Evolutionary conservation across 2,888 invertebrate species (phyloP).

Genomic region (Chrysolina americana): DNA sequence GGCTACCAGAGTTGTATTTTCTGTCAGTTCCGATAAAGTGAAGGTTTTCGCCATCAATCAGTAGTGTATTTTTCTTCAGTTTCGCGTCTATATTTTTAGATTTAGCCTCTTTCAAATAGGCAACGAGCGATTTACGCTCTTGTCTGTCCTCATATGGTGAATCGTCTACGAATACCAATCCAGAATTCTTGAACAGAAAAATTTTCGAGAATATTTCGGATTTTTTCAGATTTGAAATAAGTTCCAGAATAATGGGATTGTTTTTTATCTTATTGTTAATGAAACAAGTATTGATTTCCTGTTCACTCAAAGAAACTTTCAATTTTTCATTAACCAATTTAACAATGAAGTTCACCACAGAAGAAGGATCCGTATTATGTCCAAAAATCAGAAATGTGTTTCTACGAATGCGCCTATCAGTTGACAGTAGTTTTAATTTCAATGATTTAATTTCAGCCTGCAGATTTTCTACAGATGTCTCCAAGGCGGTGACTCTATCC

Average conservation of each 20-base stretch:
- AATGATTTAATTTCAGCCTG: background rate
- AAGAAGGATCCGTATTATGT: background rate
- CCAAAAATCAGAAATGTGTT: slow-evolving; percentile 5
- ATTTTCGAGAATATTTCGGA: background rate
- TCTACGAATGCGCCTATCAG: background rate
- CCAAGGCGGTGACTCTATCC: background rate
- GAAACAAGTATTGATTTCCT: background rate
- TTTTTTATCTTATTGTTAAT: background rate
- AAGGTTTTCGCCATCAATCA: background rate
- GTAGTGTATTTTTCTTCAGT: slow-evolving; percentile 2
- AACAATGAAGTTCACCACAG: background rate
- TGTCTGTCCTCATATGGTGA: slow-evolving; percentile 1
- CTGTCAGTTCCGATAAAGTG: background rate
- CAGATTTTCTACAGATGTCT: background rate
- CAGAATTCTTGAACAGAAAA: background rate
- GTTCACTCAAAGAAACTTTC: background rate
- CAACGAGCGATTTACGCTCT: background rate
- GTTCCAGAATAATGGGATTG: background rate
- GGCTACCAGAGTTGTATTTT: background rate
- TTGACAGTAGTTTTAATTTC: background rate
- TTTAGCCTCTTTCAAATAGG: slow-evolving; percentile 3
- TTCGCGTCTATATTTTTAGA: background rate
- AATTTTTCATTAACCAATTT: slow-evolving; percentile 1
- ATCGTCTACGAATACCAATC: slow-evolving; percentile 1
- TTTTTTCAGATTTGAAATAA: background rate